Evolutionary conservation across 1,140 invertebrate genomes (phyloP), one percentile per base, ranked within the genome.

Genomic region (Heliothis subflexa): DNA sequence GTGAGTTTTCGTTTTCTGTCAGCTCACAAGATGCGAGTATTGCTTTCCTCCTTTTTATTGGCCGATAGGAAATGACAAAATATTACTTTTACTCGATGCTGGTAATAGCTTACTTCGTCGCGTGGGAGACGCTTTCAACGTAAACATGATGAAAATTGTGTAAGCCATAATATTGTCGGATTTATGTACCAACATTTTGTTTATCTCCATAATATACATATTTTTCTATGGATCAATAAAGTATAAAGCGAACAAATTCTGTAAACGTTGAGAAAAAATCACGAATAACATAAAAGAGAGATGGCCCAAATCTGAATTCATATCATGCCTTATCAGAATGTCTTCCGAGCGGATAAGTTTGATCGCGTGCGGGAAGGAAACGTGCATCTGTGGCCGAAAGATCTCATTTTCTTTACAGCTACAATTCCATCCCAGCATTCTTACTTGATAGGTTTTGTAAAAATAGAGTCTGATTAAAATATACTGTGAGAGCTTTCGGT

Each of bases 241-340:
- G 57, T 64, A 52, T 55, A 64, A 75, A 75, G 40, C 45, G 73
- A 75, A 75, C 73, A 75, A 75, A 64, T 47, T 75, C 73, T 54
- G 59, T 75, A 75, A 75, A 75, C 73, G 73, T 49, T 62, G 73
- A 40, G 73, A 75, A 75, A 75, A 75, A 71, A 75, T 62, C 59
- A 62, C 45, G 28, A 64, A 75, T 75, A 75, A 75, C 71, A 75
- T 75, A 76, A 71, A 76, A 78, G 78, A 76, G 72, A 78, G 72
- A 78, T 76, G 80, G 71, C 72, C 72, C 78, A 78, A 82, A 79
- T 82, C 78, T 76, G 81, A 82, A 82, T 82, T 82, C 81, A 82
- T 82, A 82, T 82, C 81, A 79, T 82, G 81, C 78, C 81, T 82
- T 82, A 82, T 82, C 81, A 72, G 81, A 82, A 82, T 78, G 81